Evolutionary conservation across 2,797 vertebrate species (phyloP), one percentile per base, ranked within the genome.

Genomic region (Macropus fuliginosus): DNA sequence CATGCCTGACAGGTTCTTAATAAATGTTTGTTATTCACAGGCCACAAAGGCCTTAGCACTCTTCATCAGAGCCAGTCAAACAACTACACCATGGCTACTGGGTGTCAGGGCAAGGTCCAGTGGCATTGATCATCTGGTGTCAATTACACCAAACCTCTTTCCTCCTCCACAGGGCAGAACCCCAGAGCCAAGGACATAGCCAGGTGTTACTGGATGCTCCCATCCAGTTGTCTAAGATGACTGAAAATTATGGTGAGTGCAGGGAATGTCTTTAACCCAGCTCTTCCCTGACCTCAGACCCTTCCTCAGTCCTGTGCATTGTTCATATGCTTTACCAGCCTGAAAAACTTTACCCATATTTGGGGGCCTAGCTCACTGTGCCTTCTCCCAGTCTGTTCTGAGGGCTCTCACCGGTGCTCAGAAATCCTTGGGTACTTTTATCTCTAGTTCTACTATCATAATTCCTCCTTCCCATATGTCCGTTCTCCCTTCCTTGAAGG

Each of bases 181-280:
- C 98, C 46, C 98, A 97, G 92, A 98, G 97, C 56, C 98, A 98
- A 93, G 98, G 98, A 90, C 98, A 98, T 97, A 98, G 96, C 96
- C 98, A 99, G 98, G 97, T 99, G 96, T 96, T 99, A 95, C 98
- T 99, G 97, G 99, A 99, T 16, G 97, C 99, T 92, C 99, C 99
- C 0, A 99, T 99, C 94, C 99, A 99, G 98, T 98, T 99, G 55
- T 99, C 99, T 52, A 98, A 99, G 97, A 99, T 99, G 96, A 96
- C 99, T 0, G 98, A 99, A 0, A 99, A 98, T 50, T 98, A 98
- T 0, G 99, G 99, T 99, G 97, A 99, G 98, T 90, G 52, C 93
- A 92, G 34, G 54, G 54, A 92, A 10, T 12, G 57, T 34, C 62
- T 74, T 55, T 62, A 59, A 95, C 92, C 56, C 91, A 91, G 56